Evolutionary conservation across 2,797 vertebrate genomes (phyloP), one percentile per base, ranked within the genome.

Genomic region (Paedocypris micromegethes): DNA sequence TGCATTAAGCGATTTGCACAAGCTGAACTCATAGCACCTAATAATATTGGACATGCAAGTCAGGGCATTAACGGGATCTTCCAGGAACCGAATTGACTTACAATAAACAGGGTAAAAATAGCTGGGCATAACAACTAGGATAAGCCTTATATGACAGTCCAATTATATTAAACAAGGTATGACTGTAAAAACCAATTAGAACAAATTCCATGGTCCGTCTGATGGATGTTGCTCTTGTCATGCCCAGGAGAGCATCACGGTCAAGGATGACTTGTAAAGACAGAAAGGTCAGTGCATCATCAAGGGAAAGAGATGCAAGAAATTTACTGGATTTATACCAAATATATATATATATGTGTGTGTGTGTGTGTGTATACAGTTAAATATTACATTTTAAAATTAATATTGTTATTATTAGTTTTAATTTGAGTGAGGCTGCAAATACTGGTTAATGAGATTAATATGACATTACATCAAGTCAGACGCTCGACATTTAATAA

Each of bases 1-100:
- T 91, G 93, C 92, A 95, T 93, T 93, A 96, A 90, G 92, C 92
- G 93, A 93, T 94, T 95, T 93, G 88, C 82, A 81, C 85, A 87
- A 86, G 91, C 89, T 92, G 88, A 93, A 93, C 88, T 89, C 89
- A 92, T 87, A 90, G 89, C 90, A 87, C 85, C 91, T 95, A 93
- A 92, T 93, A 92, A 92, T 92, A 92, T 88, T 88, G 91, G 91
- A 91, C 91, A 86, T 89, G 86, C 83, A 78, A 90, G 89, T 87
- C 87, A 85, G 86, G 84, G 77, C 80, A 84, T 83, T 83, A 87
- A 88, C 88, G 88, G 86, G 87, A 92, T 88, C 88, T 89, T 86
- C 84, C 82, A 77, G 81, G 83, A 87, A 84, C 80, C 78, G 89
- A 93, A 94, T 91, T 92, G 88, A 91, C 91, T 94, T 94, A 94